phyloP scores from a whole-genome alignment of 2,888 invertebrate genomes.

The Malacosoma neustria region DNA sequence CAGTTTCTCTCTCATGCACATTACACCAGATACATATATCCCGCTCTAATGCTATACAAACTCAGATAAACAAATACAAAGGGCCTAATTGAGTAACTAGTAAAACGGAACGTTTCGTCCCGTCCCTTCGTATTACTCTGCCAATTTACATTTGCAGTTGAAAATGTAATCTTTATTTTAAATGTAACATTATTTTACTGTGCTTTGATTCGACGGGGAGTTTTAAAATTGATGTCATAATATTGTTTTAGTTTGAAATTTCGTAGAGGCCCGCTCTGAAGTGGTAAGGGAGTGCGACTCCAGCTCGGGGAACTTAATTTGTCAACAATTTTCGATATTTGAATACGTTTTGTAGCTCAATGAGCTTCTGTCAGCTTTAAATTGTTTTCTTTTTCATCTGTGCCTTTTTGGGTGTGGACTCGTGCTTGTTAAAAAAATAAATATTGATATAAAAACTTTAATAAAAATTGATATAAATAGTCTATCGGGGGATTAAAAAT shows the following conservation, averaged over 20 bases:
- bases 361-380: conserved; percentile 69
- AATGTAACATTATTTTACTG: conserved; percentile 25
- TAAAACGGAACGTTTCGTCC: conserved; percentile 68
- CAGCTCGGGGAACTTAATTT: conserved; percentile 69
- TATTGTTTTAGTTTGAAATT: conserved; percentile 52
- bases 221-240: too few relatives aligned
- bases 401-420: conserved; percentile 28
- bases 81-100: conserved; percentile 76
- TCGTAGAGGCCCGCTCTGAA: conserved; percentile 60
- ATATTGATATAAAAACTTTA: background rate
- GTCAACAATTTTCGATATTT: conserved; percentile 75
- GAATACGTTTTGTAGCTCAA: conserved; percentile 71
- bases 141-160: conserved; percentile 23
- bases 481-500: too few relatives aligned
- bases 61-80: conserved; percentile 76
- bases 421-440: conserved; percentile 18
- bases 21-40: conserved; percentile 22
- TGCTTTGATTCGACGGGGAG: conserved; percentile 16
- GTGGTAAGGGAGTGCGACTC: conserved; percentile 67
- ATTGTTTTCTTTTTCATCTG: conserved; percentile 55
- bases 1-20: conserved; percentile 28
- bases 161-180: conserved; percentile 7
- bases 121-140: conserved; percentile 56
- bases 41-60: conserved; percentile 58
- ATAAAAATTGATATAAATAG: too few relatives aligned